Conservation (phyloP, 2,888 invertebrate species). For the Odiellus spinosus region DNA sequence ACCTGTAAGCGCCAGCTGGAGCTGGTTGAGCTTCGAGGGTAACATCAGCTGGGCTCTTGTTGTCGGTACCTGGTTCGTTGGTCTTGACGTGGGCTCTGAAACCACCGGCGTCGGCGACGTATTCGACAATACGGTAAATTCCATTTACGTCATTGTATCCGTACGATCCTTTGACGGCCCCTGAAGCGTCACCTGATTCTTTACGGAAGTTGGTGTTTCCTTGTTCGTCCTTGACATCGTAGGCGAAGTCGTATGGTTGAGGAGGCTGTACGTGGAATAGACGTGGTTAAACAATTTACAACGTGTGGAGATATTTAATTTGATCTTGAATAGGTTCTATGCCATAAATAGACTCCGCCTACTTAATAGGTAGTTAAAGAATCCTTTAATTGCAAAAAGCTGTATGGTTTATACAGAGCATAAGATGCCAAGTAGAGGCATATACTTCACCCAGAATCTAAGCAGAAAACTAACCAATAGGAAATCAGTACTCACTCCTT, state of each 20-base stretch:
- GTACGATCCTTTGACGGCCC: conserved; percentile 11
- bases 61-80: conserved; percentile 14
- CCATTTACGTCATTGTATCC: conserved; percentile 15
- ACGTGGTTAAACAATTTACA: too few relatives aligned
- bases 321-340: too few relatives aligned
- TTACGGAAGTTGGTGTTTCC: conserved; percentile 15
- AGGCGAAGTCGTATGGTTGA: conserved; percentile 14
- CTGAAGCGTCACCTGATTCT: conserved; percentile 13
- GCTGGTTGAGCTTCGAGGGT: conserved; percentile 11
- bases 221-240: conserved; percentile 13
- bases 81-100: conserved; percentile 14
- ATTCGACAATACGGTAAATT: conserved; percentile 15
- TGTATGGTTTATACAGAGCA: too few relatives aligned
- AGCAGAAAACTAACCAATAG: too few relatives aligned
- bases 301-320: too few relatives aligned
- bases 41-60: conserved; percentile 14
- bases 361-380: too few relatives aligned
- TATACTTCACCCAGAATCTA: too few relatives aligned
- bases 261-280: conserved; percentile 7
- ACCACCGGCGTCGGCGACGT: conserved; percentile 13
- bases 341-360: too few relatives aligned
- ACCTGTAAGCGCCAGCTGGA: conserved; percentile 9
- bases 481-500: too few relatives aligned
- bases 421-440: too few relatives aligned
- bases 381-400: too few relatives aligned